Conservation (phyloP, 2,113 vertebrate genomes). For the Mastomys natalensis region DNA sequence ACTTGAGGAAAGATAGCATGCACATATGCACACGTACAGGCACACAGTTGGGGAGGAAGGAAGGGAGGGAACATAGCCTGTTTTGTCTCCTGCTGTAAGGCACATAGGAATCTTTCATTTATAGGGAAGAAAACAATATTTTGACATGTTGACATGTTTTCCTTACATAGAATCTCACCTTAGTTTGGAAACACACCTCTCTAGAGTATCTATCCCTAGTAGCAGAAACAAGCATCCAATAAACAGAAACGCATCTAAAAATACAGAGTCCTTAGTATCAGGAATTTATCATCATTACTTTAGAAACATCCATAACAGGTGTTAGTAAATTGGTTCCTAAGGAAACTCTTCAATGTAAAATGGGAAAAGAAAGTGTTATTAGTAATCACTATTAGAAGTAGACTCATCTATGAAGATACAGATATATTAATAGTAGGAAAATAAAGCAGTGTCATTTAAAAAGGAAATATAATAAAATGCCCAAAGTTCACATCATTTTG, state of each 20-base stretch:
- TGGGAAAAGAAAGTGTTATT: not conserved
- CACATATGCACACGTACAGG: no score
- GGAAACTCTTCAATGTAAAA: constrained; percentile 23
- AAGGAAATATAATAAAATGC: not conserved
- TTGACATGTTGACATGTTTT: not conserved
- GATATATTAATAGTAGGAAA: not conserved
- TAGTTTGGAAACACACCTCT: not conserved
- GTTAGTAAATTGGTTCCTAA: not conserved
- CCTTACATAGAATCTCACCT: not conserved
- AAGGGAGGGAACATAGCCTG: no score
- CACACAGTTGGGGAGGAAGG: not conserved
- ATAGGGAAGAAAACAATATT: not conserved
- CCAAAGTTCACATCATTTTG: not conserved
- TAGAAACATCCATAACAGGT: not conserved
- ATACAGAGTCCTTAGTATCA: not conserved
- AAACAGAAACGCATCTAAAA: not conserved
- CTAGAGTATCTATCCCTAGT: not conserved
- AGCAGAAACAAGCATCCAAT: not conserved
- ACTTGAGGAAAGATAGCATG: not conserved
- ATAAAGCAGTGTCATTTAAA: not conserved
- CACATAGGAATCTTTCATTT: not conserved
- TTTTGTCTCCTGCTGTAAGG: not conserved
- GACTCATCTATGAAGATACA: not conserved
- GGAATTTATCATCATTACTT: not conserved
- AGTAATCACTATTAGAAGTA: not conserved